Evolutionary conservation across 2,797 vertebrate species (phyloP).

Genomic region (Pseudomugil gertrudae): DNA sequence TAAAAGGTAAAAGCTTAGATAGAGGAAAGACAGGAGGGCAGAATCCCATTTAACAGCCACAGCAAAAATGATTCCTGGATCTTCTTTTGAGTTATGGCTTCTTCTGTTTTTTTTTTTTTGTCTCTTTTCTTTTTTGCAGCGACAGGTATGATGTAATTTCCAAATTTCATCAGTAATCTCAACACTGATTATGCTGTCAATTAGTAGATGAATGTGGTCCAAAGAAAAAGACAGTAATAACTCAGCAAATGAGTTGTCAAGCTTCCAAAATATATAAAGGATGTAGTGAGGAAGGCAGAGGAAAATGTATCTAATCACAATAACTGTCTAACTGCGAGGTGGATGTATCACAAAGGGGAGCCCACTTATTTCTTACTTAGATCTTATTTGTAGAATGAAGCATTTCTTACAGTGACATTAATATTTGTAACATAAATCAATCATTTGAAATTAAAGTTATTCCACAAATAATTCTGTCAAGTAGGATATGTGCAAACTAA

Average conservation of each 20-base stretch:
- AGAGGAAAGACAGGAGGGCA: slow-evolving; percentile 69
- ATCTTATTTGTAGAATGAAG: slow-evolving; percentile 52
- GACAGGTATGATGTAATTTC: slow-evolving; percentile 78
- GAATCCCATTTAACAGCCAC: slow-evolving; percentile 68
- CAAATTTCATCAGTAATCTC: slow-evolving; percentile 75
- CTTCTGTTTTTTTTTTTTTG: neutral
- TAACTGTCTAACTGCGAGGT: slow-evolving; percentile 63
- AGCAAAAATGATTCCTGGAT: slow-evolving; percentile 69
- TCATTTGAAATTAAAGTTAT: neutral
- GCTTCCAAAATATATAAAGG: slow-evolving; percentile 79
- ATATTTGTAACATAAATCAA: slow-evolving; percentile 23
- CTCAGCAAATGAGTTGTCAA: slow-evolving; percentile 66
- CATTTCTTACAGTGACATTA: slow-evolving; percentile 24
- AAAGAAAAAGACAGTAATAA: slow-evolving; percentile 57
- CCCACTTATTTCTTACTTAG: slow-evolving; percentile 45
- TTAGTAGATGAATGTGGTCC: slow-evolving; percentile 78
- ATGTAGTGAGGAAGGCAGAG: slow-evolving; percentile 60
- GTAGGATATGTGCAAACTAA: neutral
- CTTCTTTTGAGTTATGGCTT: slow-evolving; percentile 68
- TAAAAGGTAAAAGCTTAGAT: slow-evolving; percentile 75
- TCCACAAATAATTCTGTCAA: slow-evolving; percentile 1
- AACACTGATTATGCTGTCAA: slow-evolving; percentile 78
- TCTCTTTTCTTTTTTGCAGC: slow-evolving; percentile 35
- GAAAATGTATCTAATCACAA: slow-evolving; percentile 66
- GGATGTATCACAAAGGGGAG: slow-evolving; percentile 39